Evolutionary conservation across 1,140 invertebrate genomes (phyloP).

Genomic region (Drosophila nigromelanica): DNA sequence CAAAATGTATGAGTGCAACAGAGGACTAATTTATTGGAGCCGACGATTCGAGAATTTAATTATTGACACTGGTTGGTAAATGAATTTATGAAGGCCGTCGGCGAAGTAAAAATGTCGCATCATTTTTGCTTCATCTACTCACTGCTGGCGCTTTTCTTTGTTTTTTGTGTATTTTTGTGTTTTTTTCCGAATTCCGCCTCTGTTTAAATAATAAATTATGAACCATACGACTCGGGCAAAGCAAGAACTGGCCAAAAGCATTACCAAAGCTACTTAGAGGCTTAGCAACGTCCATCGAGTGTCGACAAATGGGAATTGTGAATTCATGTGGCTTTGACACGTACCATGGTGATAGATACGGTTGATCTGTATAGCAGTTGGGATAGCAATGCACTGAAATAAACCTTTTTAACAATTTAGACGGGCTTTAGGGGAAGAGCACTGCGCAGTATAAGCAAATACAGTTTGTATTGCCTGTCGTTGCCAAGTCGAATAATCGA

Average conservation of each 20-base stretch:
- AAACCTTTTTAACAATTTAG: conserved; percentile 13
- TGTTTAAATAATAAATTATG: conserved; percentile 54
- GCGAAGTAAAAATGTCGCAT: not conserved
- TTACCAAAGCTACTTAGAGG: conserved; percentile 61
- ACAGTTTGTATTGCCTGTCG: not conserved
- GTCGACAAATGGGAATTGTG: conserved; percentile 71
- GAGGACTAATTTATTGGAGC: not conserved
- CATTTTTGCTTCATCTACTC: conserved; percentile 5
- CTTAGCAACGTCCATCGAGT: conserved; percentile 45
- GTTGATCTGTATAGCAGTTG: not conserved
- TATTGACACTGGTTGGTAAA: conserved; percentile 63
- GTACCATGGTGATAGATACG: conserved; percentile 43
- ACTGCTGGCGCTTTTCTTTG: too few species aligned
- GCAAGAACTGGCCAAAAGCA: conserved; percentile 18
- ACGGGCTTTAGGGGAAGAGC: not conserved
- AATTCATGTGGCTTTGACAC: conserved; percentile 74
- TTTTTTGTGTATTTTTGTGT: conserved; percentile 3
- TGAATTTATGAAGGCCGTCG: conserved; percentile 22
- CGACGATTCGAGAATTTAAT: conserved; percentile 47
- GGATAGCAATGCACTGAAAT: conserved; percentile 9
- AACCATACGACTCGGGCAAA: conserved; percentile 13
- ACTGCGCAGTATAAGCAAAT: not conserved
- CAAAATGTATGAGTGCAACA: conserved; percentile 16
- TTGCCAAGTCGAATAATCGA: conserved; percentile 14
- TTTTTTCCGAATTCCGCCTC: conserved; percentile 4